Percentiles rank a stretch among this genome's conserved stretches.
phyloP scores from a whole-genome alignment of 2,797 vertebrate species.

The Galaxias olidus region DNA sequence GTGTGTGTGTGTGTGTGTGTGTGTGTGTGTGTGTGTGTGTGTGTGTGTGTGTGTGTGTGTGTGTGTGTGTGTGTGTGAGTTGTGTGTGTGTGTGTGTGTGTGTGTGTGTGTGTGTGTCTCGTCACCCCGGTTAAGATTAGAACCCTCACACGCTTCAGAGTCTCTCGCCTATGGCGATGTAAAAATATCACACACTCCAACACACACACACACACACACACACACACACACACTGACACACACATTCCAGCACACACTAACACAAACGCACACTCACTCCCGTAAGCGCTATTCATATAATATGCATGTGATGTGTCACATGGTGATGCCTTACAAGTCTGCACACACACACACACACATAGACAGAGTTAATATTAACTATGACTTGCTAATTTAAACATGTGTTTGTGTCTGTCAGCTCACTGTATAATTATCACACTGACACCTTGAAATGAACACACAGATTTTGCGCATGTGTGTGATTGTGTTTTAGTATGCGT shows the following conservation, averaged over 20 bases:
- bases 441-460: no score
- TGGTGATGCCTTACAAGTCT: no score
- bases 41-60: constrained; percentile 2
- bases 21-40: constrained; percentile 1
- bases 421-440: no score
- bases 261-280: background rate
- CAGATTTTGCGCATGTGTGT: background rate
- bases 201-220: no score
- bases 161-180: background rate
- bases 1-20: constrained; percentile 14
- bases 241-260: no score
- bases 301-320: background rate
- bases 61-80: constrained; percentile 4
- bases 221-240: background rate
- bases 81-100: background rate
- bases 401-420: background rate
- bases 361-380: no score
- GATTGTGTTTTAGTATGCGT: background rate
- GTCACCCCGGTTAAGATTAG: background rate
- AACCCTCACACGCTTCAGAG: background rate
- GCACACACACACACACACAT: no score
- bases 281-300: background rate
- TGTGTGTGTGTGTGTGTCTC: background rate
- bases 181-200: background rate
- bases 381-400: no score